phyloP scores from a whole-genome alignment of 2,113 vertebrate genomes.

The Grallaria varia region DNA sequence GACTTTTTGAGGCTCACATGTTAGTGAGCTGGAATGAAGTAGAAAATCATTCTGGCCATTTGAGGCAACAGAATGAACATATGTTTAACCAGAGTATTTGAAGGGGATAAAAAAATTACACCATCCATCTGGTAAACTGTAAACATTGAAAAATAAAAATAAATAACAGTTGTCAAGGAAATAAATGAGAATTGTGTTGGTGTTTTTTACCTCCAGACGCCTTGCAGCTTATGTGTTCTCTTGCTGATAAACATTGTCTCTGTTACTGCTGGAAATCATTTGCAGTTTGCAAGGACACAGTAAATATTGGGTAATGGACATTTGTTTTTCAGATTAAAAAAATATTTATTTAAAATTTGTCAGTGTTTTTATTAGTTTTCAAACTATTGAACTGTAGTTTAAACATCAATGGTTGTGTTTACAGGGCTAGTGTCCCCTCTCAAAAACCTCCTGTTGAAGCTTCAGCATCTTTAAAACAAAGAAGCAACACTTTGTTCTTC shows the following conservation, averaged over 20 bases:
- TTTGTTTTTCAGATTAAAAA: neutral
- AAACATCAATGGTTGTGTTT: neutral
- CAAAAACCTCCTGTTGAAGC: neutral
- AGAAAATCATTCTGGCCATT: neutral
- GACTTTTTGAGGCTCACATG: neutral
- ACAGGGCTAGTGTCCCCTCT: neutral
- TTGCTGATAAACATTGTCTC: neutral
- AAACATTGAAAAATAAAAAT: neutral
- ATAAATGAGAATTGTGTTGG: neutral
- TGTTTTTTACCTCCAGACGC: neutral
- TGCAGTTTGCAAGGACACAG: neutral
- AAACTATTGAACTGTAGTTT: neutral
- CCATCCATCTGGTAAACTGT: conserved; percentile 4
- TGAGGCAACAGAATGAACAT: neutral
- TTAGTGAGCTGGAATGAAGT: neutral
- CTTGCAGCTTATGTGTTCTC: neutral
- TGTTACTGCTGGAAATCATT: neutral
- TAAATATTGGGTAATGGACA: neutral
- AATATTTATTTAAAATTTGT: neutral
- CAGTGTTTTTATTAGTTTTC: neutral
- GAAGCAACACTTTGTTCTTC: neutral
- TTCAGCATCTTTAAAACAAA: neutral
- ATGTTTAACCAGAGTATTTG: neutral
- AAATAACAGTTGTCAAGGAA: conserved; percentile 16
- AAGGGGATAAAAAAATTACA: neutral